Conservation (phyloP, 2,888 invertebrate species). For the Myathropa florea region DNA sequence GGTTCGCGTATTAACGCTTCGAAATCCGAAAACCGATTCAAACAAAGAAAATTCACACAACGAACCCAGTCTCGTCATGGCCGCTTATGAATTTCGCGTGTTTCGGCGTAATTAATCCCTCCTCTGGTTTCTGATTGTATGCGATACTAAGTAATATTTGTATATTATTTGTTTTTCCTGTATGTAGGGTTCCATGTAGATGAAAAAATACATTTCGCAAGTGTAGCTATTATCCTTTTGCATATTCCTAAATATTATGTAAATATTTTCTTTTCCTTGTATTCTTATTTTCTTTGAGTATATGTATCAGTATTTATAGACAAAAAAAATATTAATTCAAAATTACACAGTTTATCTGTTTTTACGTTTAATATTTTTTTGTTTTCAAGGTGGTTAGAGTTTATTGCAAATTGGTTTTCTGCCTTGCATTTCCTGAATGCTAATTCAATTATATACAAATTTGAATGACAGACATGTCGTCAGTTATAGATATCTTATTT, state of each 20-base stretch:
- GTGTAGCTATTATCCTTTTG: not conserved
- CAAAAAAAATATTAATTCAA: not conserved
- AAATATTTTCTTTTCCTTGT: not conserved
- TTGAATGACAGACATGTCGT: not conserved
- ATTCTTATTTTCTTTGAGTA: not conserved
- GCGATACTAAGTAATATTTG: not conserved
- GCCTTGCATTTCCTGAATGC: not conserved
- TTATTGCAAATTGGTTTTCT: constrained; percentile 35
- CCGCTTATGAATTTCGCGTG: not conserved
- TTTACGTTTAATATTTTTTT: not conserved
- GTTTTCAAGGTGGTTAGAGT: constrained; percentile 55
- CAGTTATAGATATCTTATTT: not conserved
- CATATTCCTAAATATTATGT: not conserved
- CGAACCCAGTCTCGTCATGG: not conserved
- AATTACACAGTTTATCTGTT: not conserved
- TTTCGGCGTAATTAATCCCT: not conserved
- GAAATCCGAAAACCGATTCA: too few species aligned
- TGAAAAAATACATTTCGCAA: constrained; percentile 1
- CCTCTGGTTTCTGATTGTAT: not conserved
- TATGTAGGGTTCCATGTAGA: too few species aligned
- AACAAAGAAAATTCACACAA: not conserved
- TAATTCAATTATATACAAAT: constrained; percentile 2
- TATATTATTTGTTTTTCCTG: not conserved
- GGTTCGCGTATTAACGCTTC: too few species aligned
- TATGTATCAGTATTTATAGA: constrained; percentile 16